These are phyloP conservation scores for Antechinus stuartii DNA, from an alignment of 2,113 vertebrate genomes.

Conservation along the genomic window DNA sequence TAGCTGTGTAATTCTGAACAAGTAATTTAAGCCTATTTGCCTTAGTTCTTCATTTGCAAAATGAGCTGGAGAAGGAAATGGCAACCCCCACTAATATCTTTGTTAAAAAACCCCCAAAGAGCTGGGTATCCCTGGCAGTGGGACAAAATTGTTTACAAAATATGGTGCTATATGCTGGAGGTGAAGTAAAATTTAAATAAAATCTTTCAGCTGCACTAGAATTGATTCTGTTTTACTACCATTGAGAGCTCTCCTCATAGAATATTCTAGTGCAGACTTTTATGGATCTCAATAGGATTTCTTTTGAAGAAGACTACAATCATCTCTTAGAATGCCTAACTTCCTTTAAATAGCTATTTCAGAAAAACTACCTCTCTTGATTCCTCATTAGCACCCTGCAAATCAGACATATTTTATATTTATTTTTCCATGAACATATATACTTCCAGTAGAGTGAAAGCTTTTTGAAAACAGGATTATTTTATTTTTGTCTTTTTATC, in stretches of 20 bases:
- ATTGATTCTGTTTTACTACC: neutral
- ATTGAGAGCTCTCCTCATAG: neutral
- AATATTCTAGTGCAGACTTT: neutral
- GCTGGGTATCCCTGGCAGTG: neutral
- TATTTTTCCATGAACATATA: neutral
- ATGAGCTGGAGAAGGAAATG: neutral
- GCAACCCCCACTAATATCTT: neutral
- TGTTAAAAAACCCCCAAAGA: neutral
- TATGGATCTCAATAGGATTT: neutral
- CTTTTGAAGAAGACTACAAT: neutral
- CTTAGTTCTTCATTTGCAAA: neutral
- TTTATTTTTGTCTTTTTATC: slow-evolving; percentile 16
- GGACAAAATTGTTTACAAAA: neutral
- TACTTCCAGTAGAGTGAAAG: neutral
- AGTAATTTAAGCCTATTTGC: neutral
- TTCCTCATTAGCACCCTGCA: neutral
- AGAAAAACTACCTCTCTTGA: neutral
- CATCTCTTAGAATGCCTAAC: neutral
- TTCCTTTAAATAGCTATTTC: neutral
- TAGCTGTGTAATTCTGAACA: neutral
- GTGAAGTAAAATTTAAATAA: neutral
- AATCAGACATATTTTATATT: neutral
- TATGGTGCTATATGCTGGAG: neutral
- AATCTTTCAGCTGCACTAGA: neutral
- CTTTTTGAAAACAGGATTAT: slow-evolving; percentile 3